Evolutionary conservation across 2,113 vertebrate species (phyloP).

Genomic region (Carassius carassius): DNA sequence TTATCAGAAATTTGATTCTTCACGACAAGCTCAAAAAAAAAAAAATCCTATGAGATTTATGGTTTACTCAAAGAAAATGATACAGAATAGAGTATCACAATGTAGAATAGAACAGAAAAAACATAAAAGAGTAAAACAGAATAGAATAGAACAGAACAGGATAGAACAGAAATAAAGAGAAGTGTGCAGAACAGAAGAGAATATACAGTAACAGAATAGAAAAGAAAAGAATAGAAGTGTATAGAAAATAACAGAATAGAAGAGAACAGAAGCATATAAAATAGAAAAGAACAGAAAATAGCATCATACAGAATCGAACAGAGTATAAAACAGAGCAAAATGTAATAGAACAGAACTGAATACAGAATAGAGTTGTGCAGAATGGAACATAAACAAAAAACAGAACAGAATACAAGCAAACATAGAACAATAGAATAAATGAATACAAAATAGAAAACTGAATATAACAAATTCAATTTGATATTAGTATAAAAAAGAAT

Average conservation of each 20-base stretch:
- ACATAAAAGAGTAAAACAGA: not conserved
- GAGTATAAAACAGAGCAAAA: no score
- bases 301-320: not conserved
- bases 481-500: no score
- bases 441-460: no score
- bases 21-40: not conserved
- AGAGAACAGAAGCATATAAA: not conserved
- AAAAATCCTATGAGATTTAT: not conserved
- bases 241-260: not conserved
- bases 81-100: not conserved
- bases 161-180: not conserved
- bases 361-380: not conserved
- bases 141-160: not conserved
- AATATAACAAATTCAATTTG: no score
- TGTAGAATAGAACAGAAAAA: constrained; percentile 2
- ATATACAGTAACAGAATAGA: not conserved
- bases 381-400: not conserved
- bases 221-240: not conserved
- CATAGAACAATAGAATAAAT: no score
- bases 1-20: constrained; percentile 6
- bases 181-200: not conserved
- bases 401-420: not conserved
- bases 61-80: not conserved
- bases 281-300: not conserved
- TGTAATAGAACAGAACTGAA: not conserved